Evolutionary conservation across 1,140 invertebrate genomes (phyloP).

Genomic region (Episyrphus balteatus): DNA sequence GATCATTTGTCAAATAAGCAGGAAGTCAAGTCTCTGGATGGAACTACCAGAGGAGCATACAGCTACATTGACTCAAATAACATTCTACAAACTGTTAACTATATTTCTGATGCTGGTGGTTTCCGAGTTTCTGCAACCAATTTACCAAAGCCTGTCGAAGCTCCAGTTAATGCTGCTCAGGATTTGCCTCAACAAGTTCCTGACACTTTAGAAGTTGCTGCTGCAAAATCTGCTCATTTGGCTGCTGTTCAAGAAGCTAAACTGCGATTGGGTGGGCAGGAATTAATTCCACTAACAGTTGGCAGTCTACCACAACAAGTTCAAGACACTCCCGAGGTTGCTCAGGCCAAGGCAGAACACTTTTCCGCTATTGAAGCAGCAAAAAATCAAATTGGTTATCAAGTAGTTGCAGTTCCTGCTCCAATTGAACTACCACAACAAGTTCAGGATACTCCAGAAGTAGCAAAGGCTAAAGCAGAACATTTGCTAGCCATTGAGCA

Average conservation of each 20-base stretch:
- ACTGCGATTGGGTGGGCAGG: neutral
- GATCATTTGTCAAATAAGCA: constrained; percentile 46
- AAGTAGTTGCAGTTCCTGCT: constrained; percentile 2
- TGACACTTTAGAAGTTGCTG: constrained; percentile 22
- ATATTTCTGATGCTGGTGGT: constrained; percentile 44
- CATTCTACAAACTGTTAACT: constrained; percentile 43
- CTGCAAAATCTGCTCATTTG: constrained; percentile 6
- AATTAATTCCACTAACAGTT: too few relatives aligned
- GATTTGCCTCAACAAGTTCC: neutral
- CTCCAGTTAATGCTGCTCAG: constrained; percentile 10
- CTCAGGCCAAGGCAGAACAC: constrained; percentile 22
- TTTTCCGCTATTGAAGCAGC: neutral
- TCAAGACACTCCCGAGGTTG: constrained; percentile 32
- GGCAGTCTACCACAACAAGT: constrained; percentile 21
- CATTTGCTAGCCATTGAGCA: constrained; percentile 29
- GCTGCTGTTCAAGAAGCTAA: neutral
- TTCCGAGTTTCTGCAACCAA: constrained; percentile 51
- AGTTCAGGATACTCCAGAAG: constrained; percentile 34
- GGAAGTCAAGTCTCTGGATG: constrained; percentile 46
- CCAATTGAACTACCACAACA: constrained; percentile 14
- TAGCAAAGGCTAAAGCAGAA: constrained; percentile 28
- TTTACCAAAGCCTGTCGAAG: constrained; percentile 37
- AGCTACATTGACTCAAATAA: constrained; percentile 47
- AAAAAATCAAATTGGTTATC: too few relatives aligned
- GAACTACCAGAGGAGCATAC: constrained; percentile 47